Evolutionary conservation across 2,113 vertebrate species (phyloP), one percentile per base, ranked within the genome.

Genomic region (Etia nguti): DNA sequence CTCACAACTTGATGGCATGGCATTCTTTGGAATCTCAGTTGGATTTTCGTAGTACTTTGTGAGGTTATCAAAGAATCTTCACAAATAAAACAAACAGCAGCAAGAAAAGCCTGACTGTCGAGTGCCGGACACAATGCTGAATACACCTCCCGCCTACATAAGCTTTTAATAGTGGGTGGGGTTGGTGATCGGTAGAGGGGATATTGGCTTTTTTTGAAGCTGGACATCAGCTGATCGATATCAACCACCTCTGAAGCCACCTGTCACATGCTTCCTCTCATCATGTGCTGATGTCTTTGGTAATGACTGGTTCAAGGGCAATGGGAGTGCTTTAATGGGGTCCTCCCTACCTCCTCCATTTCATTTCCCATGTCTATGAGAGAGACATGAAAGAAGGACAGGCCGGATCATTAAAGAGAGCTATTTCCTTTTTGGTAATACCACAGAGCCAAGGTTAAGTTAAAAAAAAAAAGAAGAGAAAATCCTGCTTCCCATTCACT

Each of bases 391-490:
- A 86, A 90, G 84, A 81, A 80, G 75, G 82, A 86, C 70, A 36
- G 41, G 73, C 43, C 4, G 10, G 83, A 81, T 94, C 82, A 87
- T 92, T 91, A 88, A 10, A 16, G n/a, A 81, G 87, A 86, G 87
- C 73, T 2, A 80, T 89, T 92, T 65, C 73, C 83, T 80, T 26
- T 65, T 34, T 56, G 85, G 83, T 93, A 91, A 89, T 92, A 90
- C 92, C 80, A 89, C 36, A 5, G 18, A 29, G 79, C 54, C 91
- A 93, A 93, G 92, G 87, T 93, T 84, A 93, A 55, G 62, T 57
- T 13, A 48, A n/a, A 82, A 60, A 13, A 73, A 22, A 57, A 10
- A n/a, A 20, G 6, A 18, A 18, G 36, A 46, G 29, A 56, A 85
- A 60, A 50, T 16, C 80, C 2, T 15, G 50, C 55, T 57, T 70